Percentiles rank a stretch among this genome's conserved stretches.
These are phyloP conservation scores for Nymphalis polychloros DNA, from an alignment of 2,888 invertebrate genomes.

Conservation along the genomic window DNA sequence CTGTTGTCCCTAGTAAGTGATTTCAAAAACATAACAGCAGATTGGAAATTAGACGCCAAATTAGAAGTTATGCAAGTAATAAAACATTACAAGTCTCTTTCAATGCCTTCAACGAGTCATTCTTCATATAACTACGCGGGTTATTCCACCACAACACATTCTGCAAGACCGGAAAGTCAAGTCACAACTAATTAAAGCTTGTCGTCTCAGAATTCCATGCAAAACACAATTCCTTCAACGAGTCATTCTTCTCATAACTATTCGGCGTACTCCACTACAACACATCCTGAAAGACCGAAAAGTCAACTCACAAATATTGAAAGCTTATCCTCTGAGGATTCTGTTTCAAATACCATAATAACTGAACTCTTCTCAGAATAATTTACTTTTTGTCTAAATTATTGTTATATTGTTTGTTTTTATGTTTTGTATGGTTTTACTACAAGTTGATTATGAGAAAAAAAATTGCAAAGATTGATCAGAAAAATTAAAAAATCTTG, in stretches of 20 bases:
- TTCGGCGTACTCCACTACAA: background rate
- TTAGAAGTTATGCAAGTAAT: constrained; percentile 11
- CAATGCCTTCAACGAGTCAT: constrained; percentile 9
- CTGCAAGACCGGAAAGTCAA: constrained; percentile 8
- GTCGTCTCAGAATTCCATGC: constrained; percentile 2
- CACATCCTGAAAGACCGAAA: constrained; percentile 3
- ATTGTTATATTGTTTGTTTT: constrained; percentile 5
- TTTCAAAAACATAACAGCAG: constrained; percentile 11
- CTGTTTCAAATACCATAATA: constrained; percentile 13
- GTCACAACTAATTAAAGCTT: constrained; percentile 13
- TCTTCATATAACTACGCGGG: constrained; percentile 6
- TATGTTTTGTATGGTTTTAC: constrained; percentile 5
- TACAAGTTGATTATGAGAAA: constrained; percentile 5
- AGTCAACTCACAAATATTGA: background rate
- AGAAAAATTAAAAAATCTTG: constrained; percentile 5
- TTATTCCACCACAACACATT: constrained; percentile 1
- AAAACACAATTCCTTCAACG: constrained; percentile 3
- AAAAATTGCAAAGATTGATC: constrained; percentile 3
- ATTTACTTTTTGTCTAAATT: no score
- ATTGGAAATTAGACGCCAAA: constrained; percentile 17
- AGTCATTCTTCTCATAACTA: constrained; percentile 3
- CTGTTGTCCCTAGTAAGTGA: constrained; percentile 14
- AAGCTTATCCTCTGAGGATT: constrained; percentile 9
- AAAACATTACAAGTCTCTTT: constrained; percentile 8
- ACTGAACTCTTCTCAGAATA: constrained; percentile 16